Evolutionary conservation across 2,888 invertebrate species (phyloP), one percentile per base, ranked within the genome.

Genomic region (Agrotis segetum): DNA sequence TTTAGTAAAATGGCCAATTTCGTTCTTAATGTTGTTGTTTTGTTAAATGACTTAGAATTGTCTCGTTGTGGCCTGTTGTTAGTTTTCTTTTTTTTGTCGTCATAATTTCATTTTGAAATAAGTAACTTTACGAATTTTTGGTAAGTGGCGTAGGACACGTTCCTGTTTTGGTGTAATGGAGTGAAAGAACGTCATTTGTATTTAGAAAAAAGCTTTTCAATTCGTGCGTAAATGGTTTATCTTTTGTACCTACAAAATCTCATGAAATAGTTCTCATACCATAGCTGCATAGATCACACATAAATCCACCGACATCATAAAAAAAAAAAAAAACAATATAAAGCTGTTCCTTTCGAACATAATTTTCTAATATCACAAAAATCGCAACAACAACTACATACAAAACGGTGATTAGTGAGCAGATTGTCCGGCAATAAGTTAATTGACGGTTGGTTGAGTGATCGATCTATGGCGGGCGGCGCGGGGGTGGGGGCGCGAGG

Each of bases 1-100:
- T 95, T 96, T 95, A 95, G 95, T 95, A 92, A 95, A 95, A 95
- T 94, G 93, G 94, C 82, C 95, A 93, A 94, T 95, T 95, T 96
- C 79, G 87, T 90, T 89, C 87, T 88, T 90, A 93, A 92, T 92
- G 92, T 88, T 80, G 74, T 85, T 84, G 82, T 85, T 82, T 84
- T 84, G 83, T 86, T 86, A 78, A 92, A 90, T 88, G 87, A 88
- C 84, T 76, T 86, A 83, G 88, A 90, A 90, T 92, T 89, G 89
- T 89, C 81, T 78, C 77, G 85, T 87, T 87, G 83, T 87, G 78
- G 82, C 86, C 87, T 85, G 83, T 82, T 85, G 67, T 75, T 80
- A 68, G 52, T 71, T 68, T 70, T 49, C 24, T 47, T 70, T 68
- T 64, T 77, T 59, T 55, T 34, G 46, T 46, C 62, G 64, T 59